Evolutionary conservation across 2,888 invertebrate species (phyloP), one percentile per base, ranked within the genome.

Genomic region (Parascotia fuliginaria): DNA sequence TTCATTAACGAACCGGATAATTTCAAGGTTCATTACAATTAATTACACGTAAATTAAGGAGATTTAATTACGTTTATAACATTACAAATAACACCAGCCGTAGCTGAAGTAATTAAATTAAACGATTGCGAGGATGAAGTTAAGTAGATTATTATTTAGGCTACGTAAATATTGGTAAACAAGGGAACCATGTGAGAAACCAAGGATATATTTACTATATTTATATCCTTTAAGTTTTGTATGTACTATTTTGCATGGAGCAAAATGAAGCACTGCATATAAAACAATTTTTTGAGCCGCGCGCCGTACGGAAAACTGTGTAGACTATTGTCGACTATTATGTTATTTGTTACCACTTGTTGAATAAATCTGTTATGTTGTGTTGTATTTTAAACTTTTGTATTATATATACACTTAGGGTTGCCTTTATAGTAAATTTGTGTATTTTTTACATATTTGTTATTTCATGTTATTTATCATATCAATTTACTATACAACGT

Each of bases 221-320:
- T 56, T 57, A 72, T 81, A 87, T 90, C 89, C 89, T 79, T 82
- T 80, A 84, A 75, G 90, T 92, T 94, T 93, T 93, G 93, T 94
- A 94, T 94, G 93, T 94, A 93, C 95, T 94, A 95, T 95, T 96
- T 96, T 95, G 96, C 96, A 96, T 96, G 95, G 94, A 93, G 95
- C 95, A 92, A 91, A 90, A 89, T 67, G 72, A 70, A 73, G 75
- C 75, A 83, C 76, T 73, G 54, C 73, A 64, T 48, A 57, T 62
- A 42, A 44, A 55, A 65, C 40, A 68, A 56, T n/a, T 32, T 61
- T 29, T 15, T 9, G 3, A 60, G 67, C 83, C 77, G 79, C n/a
- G n/a, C n/a, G n/a, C 85, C 87, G 85, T 85, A 87, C 86, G 85
- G 82, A 79, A 60, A 55, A 55, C 48, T 48, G 47, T 58, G 11